Conservation (phyloP, 1,140 invertebrate genomes). For the Centruroides sculpturatus region DNA sequence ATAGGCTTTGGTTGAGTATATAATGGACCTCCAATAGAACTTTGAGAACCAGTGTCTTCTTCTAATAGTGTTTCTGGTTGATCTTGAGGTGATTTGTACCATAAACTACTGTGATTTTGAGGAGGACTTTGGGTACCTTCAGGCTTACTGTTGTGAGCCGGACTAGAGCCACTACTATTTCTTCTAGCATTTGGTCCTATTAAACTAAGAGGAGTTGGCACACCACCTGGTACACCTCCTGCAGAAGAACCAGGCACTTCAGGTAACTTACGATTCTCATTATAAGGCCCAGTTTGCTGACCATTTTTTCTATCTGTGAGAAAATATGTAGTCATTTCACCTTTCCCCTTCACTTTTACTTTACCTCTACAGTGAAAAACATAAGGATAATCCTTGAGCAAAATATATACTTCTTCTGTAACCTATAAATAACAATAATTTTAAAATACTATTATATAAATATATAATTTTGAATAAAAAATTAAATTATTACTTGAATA, state of each 20-base stretch:
- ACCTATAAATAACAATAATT: slow-evolving; percentile 31
- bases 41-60: neutral
- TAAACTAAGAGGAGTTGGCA: neutral
- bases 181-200: neutral
- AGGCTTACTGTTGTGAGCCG: no score
- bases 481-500: slow-evolving; percentile 41
- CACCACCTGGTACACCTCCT: neutral
- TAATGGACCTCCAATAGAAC: neutral
- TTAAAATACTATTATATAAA: neutral
- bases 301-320: slow-evolving; percentile 40
- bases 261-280: no score
- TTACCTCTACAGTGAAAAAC: slow-evolving; percentile 66
- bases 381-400: slow-evolving; percentile 50
- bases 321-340: slow-evolving; percentile 86
- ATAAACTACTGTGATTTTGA: no score
- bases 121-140: no score
- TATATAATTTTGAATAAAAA: neutral
- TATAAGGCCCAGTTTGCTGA: no score
- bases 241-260: neutral
- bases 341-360: slow-evolving; percentile 85
- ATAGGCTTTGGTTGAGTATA: slow-evolving; percentile 20
- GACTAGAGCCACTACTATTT: no score
- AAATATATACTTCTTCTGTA: slow-evolving; percentile 64
- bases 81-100: no score
- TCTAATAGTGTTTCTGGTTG: no score